Evolutionary conservation across 2,113 vertebrate genomes (phyloP).

Genomic region (Nipponia nippon): DNA sequence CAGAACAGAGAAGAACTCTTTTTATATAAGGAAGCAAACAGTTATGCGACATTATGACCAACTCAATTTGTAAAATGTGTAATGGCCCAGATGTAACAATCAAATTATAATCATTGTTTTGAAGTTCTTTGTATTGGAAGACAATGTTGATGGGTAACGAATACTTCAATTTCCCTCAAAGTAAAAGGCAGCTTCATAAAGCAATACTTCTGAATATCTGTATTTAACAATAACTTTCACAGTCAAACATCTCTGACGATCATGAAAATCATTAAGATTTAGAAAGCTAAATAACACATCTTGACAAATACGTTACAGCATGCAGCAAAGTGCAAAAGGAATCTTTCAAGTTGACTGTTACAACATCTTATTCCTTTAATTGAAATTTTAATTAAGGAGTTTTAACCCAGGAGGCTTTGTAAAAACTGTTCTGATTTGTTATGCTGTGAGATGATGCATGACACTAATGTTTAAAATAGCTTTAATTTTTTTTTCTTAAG

Average conservation of each 20-base stretch:
- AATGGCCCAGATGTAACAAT: neutral
- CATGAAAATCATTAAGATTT: constrained; percentile 30
- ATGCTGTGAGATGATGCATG: fast-evolving
- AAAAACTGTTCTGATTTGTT: neutral
- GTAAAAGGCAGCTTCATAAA: neutral
- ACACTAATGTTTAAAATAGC: neutral
- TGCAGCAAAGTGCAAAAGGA: constrained; percentile 3
- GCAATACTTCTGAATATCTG: neutral
- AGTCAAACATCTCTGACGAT: neutral
- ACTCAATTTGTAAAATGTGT: neutral
- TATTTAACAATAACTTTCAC: constrained; percentile 21
- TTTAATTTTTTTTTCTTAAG: neutral
- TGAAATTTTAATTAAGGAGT: constrained; percentile 10
- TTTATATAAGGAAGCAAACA: neutral
- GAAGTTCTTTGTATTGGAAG: neutral
- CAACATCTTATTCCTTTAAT: constrained; percentile 11
- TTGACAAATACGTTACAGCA: neutral
- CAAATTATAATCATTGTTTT: neutral
- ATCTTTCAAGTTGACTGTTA: neutral
- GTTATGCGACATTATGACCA: neutral
- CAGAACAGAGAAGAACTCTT: neutral
- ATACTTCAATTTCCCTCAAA: neutral
- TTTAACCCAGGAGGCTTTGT: neutral
- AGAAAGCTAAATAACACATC: neutral
- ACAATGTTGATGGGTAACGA: neutral